Evolutionary conservation across 2,888 invertebrate genomes (phyloP), one percentile per base, ranked within the genome.

Genomic region (Cataglyphis albicans): DNA sequence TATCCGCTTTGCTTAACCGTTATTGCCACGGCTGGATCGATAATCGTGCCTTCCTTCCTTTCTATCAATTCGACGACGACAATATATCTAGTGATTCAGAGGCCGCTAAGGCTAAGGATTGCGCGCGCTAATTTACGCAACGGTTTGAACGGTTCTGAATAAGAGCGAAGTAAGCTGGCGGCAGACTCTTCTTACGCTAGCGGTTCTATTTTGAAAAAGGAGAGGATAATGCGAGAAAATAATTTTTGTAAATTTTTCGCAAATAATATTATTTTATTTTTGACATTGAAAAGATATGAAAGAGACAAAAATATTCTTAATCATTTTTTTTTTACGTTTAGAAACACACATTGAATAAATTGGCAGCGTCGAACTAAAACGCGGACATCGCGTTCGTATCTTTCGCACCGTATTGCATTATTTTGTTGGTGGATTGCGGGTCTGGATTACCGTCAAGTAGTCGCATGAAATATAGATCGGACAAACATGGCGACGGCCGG

Each of bases 381-480:
- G 25, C n/a, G 7, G 32, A 32, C 57, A 4, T 44, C 44, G 15
- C 35, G 25, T 48, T 61, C 38, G 61, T 29, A 29, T 52, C 9
- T 41, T 18, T 81, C 21, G 48, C 29, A 12, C 64, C 72, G 59
- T 59, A 81, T 73, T 73, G 61, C 25, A 80, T 73, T 55, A 81
- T 74, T 73, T 75, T 38, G 75, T 61, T 72, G 73, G 72, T 55
- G 73, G 15, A 64, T 75, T 32, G 81, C 52, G 41, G 44, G 78
- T 1, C 44, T 41, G 59, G 70, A 44, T 41, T 70, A 80, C 70
- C 29, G 82, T 48, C 82, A 75, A 90, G 90, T 82, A 81, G 84
- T 73, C 80, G 73, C 86, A 88, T 92, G 86, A 92, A 91, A 90
- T 90, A 91, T 91, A 86, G 70, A 91, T 72, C 73, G 86, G 61